Conservation (phyloP, 2,888 invertebrate species). For the Tachina grossa region DNA sequence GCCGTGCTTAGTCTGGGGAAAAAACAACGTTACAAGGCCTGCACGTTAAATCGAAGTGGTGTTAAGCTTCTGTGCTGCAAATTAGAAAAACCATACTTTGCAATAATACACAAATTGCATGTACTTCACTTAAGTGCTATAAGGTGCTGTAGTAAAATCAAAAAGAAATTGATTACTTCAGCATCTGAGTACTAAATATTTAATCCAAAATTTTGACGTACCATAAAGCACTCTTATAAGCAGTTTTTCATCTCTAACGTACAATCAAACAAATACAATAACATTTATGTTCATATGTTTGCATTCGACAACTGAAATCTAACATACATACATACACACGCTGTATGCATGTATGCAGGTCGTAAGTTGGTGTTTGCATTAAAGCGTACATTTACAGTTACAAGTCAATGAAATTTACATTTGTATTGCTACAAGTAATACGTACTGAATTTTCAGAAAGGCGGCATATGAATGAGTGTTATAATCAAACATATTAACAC, state of each 20-base stretch:
- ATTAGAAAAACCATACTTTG: too few species aligned
- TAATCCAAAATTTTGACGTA: neutral
- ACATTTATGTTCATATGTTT: slow-evolving; percentile 7
- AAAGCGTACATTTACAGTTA: slow-evolving; percentile 8
- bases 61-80: too few species aligned
- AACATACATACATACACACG: neutral
- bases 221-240: neutral
- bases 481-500: neutral
- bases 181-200: neutral
- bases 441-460: neutral
- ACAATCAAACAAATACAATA: slow-evolving; percentile 3
- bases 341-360: neutral
- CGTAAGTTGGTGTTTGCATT: neutral
- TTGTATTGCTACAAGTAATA: slow-evolving; percentile 37
- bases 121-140: too few species aligned
- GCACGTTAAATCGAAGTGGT: too few species aligned
- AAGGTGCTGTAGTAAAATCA: too few species aligned
- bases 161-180: neutral
- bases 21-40: too few species aligned
- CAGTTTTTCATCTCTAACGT: neutral
- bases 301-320: neutral
- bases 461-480: neutral
- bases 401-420: slow-evolving; percentile 63
- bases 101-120: too few species aligned
- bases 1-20: too few species aligned